Evolutionary conservation across 2,888 invertebrate species (phyloP).

Genomic region (Petrophora chlorosata): DNA sequence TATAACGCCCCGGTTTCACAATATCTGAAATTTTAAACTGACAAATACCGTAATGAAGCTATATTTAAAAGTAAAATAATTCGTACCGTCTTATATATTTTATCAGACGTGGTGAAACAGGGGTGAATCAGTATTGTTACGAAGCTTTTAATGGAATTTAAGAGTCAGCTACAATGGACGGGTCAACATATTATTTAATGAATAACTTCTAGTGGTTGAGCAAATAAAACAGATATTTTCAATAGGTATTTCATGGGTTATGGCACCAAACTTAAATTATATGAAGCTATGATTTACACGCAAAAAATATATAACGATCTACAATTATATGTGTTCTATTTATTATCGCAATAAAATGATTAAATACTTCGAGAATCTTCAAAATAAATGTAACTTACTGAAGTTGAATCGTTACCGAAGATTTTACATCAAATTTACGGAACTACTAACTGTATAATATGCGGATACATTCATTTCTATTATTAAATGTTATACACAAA

Average conservation of each 20-base stretch:
- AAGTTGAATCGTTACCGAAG: conserved; percentile 1
- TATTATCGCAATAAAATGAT: conserved; percentile 20
- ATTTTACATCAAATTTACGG: background rate
- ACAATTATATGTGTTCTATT: conserved; percentile 1
- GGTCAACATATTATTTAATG: conserved; percentile 28
- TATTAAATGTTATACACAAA: background rate
- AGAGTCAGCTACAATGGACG: conserved; percentile 55
- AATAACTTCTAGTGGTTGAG: conserved; percentile 48
- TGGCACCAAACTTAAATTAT: conserved; percentile 62
- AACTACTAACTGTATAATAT: no score
- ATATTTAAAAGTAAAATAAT: no score
- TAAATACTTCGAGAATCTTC: conserved; percentile 17
- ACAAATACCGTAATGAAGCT: background rate
- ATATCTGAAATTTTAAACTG: conserved; percentile 29
- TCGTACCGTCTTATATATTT: no score
- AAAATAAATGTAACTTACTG: background rate
- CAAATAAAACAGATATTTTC: conserved; percentile 47
- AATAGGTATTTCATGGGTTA: conserved; percentile 54
- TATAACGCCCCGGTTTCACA: conserved; percentile 2
- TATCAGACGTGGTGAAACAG: conserved; percentile 1
- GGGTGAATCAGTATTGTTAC: conserved; percentile 27
- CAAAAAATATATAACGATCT: conserved; percentile 17
- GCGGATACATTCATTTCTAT: no score
- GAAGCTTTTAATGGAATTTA: conserved; percentile 42
- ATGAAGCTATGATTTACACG: conserved; percentile 37